Conservation (phyloP, 1,140 invertebrate genomes). For the Monomorium pharaonis region DNA sequence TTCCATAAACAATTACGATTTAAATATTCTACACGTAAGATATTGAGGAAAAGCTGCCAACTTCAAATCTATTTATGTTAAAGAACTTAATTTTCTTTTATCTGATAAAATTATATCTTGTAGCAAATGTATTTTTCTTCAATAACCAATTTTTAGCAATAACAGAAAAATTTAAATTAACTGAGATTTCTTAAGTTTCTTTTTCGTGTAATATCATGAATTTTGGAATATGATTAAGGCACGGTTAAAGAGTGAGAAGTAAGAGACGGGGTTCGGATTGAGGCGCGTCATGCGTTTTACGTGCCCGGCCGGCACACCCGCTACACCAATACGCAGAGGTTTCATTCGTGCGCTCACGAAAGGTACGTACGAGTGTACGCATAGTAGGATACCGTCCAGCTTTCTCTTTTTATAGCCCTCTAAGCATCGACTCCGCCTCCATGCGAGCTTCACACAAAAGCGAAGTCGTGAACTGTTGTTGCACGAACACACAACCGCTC, state of each 20-base stretch:
- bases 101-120: no score
- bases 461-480: slow-evolving; percentile 28
- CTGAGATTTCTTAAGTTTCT: no score
- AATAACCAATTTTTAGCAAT: no score
- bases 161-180: no score
- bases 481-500: neutral
- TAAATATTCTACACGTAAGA: no score
- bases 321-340: slow-evolving; percentile 59
- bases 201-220: neutral
- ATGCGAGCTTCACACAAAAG: slow-evolving; percentile 31
- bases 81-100: no score
- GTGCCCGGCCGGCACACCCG: slow-evolving; percentile 61
- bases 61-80: no score
- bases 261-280: slow-evolving; percentile 51
- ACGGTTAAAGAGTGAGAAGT: neutral
- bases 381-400: slow-evolving; percentile 59
- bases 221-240: neutral
- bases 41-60: no score
- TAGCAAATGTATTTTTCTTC: no score
- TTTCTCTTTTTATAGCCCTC: slow-evolving; percentile 79
- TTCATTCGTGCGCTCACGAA: neutral
- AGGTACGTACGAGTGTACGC: slow-evolving; percentile 43
- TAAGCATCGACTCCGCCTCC: slow-evolving; percentile 66
- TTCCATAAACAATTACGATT: no score
- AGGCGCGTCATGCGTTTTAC: slow-evolving; percentile 65